Evolutionary conservation across 2,113 vertebrate genomes (phyloP).

Genomic region (Chaetops frenatus): DNA sequence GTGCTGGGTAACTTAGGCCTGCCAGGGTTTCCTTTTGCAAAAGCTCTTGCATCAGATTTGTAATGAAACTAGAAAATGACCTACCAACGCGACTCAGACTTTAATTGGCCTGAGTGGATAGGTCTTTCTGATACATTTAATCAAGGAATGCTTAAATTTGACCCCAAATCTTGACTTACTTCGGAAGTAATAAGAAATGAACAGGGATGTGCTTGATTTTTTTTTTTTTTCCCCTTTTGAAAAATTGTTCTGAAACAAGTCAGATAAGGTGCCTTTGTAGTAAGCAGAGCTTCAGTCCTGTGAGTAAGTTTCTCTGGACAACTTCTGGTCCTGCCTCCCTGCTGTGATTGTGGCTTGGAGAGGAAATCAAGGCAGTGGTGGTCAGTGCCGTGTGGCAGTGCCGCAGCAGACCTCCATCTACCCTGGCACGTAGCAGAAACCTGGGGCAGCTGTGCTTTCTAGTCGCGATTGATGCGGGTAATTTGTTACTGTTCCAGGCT

Average conservation of each 20-base stretch:
- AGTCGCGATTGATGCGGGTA: background rate
- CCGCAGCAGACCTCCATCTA: background rate
- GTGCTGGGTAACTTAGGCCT: background rate
- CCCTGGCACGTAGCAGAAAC: accelerated
- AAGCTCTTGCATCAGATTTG: background rate
- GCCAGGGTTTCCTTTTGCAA: background rate
- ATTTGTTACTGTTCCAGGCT: background rate
- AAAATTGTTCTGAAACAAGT: background rate
- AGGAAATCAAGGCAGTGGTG: background rate
- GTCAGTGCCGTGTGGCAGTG: background rate
- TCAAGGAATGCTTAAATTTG: background rate
- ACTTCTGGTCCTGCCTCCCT: background rate
- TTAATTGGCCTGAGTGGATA: background rate
- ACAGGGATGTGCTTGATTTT: accelerated
- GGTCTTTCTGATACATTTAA: background rate
- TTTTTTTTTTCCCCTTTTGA: background rate
- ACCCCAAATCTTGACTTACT: background rate
- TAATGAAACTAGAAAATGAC: background rate
- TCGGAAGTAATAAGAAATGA: background rate
- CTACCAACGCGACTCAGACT: background rate
- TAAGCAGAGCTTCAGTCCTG: background rate
- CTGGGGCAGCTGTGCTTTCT: background rate
- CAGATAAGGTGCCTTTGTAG: background rate
- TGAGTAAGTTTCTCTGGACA: background rate
- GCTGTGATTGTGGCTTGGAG: background rate